Evolutionary conservation across 1,140 invertebrate species (phyloP).

Genomic region (Brachionus rotundiformis): DNA sequence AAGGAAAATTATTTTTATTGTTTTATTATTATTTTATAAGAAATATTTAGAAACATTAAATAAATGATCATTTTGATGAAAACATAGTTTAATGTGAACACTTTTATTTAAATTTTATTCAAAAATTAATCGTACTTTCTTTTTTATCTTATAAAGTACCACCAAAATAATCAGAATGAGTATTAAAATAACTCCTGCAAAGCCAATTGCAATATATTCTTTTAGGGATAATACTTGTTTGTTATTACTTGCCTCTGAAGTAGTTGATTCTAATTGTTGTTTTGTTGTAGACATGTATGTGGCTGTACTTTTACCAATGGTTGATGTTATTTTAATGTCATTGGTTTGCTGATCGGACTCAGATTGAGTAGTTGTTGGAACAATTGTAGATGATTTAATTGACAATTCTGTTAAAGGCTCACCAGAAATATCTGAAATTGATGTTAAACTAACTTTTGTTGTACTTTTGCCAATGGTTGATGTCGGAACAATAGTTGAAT

Average conservation of each 20-base stretch:
- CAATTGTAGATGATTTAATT: neutral
- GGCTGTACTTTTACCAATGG: too few species aligned
- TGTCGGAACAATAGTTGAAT: neutral
- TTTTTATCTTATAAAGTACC: neutral
- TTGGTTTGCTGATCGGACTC: too few species aligned
- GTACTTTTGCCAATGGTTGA: neutral
- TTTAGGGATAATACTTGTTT: neutral
- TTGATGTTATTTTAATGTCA: too few species aligned
- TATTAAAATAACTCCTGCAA: neutral
- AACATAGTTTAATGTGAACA: too few species aligned
- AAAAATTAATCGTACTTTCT: neutral
- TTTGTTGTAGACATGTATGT: too few species aligned
- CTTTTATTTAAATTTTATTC: too few species aligned
- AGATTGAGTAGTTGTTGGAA: neutral
- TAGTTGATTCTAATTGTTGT: neutral
- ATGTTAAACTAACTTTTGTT: neutral
- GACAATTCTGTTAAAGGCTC: neutral
- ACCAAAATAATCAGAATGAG: neutral
- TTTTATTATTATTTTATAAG: too few species aligned
- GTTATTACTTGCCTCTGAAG: neutral
- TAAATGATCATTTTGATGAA: too few species aligned
- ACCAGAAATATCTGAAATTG: neutral
- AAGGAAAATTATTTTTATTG: too few species aligned
- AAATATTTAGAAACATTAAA: too few species aligned
- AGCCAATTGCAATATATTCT: neutral